Conservation (phyloP, 2,888 invertebrate species). For the Sarcophaga caerulescens region DNA sequence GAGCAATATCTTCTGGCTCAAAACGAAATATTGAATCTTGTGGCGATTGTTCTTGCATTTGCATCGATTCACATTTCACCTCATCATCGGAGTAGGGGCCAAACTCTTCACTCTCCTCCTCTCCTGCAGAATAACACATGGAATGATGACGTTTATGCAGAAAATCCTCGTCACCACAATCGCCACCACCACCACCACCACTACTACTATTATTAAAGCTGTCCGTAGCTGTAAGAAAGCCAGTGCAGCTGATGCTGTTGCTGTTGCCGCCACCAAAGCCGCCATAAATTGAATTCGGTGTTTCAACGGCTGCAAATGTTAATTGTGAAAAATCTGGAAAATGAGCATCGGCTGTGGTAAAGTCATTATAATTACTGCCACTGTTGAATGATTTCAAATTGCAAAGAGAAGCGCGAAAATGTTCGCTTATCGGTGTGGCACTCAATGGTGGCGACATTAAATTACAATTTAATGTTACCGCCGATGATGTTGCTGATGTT, state of each 20-base stretch:
- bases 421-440: conserved; percentile 70
- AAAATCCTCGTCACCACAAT: conserved; percentile 30
- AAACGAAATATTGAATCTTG: conserved; percentile 79
- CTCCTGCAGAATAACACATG: conserved; percentile 46
- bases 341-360: conserved; percentile 74
- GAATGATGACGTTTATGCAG: conserved; percentile 56
- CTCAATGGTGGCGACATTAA: conserved; percentile 76
- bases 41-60: conserved; percentile 45
- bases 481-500: not conserved
- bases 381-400: conserved; percentile 71
- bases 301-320: conserved; percentile 77
- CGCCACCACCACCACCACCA: not conserved
- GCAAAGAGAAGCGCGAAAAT: conserved; percentile 72
- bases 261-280: conserved; percentile 44
- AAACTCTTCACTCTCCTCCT: conserved; percentile 68
- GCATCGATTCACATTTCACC: conserved; percentile 53
- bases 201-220: not conserved
- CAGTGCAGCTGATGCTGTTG: not conserved
- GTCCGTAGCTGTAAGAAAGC: no score
- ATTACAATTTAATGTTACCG: conserved; percentile 64
- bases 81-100: conserved; percentile 69
- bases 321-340: conserved; percentile 76
- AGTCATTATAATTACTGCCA: conserved; percentile 70
- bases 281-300: conserved; percentile 80
- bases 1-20: conserved; percentile 81